Percentiles rank a stretch among this genome's conserved stretches.
phyloP scores from a whole-genome alignment of 2,888 invertebrate genomes.

The Augochlorella aurata region DNA sequence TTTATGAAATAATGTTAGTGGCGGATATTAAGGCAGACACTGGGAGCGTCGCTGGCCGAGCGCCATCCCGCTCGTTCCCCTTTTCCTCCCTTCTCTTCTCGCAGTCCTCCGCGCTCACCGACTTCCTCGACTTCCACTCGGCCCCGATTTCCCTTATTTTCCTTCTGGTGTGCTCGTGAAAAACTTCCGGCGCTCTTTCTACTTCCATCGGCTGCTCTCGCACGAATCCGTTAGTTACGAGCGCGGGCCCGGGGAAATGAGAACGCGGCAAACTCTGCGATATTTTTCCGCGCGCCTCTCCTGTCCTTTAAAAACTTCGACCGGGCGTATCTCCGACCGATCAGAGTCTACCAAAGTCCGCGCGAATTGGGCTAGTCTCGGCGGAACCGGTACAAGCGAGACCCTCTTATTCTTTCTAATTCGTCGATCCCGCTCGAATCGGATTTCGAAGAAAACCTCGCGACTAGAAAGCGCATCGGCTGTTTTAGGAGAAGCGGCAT shows the following conservation, averaged over 20 bases:
- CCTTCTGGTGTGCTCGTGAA: conserved; percentile 37
- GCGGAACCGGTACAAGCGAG: too few species aligned
- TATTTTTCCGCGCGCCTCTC: neutral
- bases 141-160: conserved; percentile 46
- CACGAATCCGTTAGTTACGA: conserved; percentile 41
- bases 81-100: neutral
- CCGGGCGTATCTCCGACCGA: neutral
- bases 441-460: neutral
- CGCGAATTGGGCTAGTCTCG: too few species aligned
- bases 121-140: conserved; percentile 22
- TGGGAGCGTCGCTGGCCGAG: conserved; percentile 71
- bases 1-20: conserved; percentile 82
- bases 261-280: neutral
- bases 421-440: neutral
- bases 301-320: neutral
- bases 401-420: conserved; percentile 4
- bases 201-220: conserved; percentile 32
- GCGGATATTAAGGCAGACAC: conserved; percentile 82
- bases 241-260: neutral
- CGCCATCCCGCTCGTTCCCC: conserved; percentile 66
- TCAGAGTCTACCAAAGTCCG: too few species aligned
- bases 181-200: conserved; percentile 59
- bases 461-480: neutral
- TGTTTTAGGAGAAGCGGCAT: neutral
- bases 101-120: conserved; percentile 19